These are phyloP conservation scores for Beroe forskalii DNA, from an alignment of 37 sponge, comb jelly and placozoan genomes.

Conservation along the genomic window DNA sequence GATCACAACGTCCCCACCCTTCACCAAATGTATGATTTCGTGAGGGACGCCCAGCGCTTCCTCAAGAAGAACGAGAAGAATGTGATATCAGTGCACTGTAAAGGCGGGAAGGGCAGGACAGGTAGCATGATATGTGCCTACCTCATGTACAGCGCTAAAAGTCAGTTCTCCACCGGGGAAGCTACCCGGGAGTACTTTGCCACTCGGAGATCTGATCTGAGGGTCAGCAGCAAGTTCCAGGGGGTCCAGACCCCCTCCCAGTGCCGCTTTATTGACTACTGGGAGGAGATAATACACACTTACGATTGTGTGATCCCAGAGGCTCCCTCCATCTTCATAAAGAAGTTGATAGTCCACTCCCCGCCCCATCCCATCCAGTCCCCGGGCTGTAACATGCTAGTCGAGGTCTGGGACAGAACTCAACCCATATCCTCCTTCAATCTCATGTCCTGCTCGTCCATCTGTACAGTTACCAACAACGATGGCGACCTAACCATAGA, in stretches of 20 bases:
- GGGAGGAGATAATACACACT: constrained; percentile 56
- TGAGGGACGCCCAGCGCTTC: constrained; percentile 47
- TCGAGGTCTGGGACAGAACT: constrained; percentile 46
- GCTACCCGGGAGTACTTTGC: constrained; percentile 70
- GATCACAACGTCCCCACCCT: constrained; percentile 69
- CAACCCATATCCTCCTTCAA: constrained; percentile 26
- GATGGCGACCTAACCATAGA: constrained; percentile 6
- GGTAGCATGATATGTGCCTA: constrained; percentile 65
- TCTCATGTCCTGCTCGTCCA: neutral
- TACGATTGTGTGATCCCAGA: constrained; percentile 56
- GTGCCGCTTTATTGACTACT: constrained; percentile 66
- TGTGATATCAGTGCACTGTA: constrained; percentile 79
- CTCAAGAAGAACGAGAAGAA: constrained; percentile 66
- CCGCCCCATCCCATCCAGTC: neutral
- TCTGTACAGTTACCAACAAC: neutral
- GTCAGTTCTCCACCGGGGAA: constrained; percentile 24
- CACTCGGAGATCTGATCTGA: constrained; percentile 70
- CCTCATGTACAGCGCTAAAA: constrained; percentile 41
- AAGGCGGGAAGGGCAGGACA: constrained; percentile 75
- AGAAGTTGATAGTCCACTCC: constrained; percentile 21
- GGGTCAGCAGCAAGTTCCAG: constrained; percentile 69
- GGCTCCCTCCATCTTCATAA: constrained; percentile 34
- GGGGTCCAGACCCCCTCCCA: constrained; percentile 81
- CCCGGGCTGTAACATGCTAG: neutral
- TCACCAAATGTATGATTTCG: constrained; percentile 50